A percentile compares a stretch with the other conserved stretches of the same genome.
Conservation (phyloP, 2,797 vertebrate genomes). For the Silurus lanzhouensis region DNA sequence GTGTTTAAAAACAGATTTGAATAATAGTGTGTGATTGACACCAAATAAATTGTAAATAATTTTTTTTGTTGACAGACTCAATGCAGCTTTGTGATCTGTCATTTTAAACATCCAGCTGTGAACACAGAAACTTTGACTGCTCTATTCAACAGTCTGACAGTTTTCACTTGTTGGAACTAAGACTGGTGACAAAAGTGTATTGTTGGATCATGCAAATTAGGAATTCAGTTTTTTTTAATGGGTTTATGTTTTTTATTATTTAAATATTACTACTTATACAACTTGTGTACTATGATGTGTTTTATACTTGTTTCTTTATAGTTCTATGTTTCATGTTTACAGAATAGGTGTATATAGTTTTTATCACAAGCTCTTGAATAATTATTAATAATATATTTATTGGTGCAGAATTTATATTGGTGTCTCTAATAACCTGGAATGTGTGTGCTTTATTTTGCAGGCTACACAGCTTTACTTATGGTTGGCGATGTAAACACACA, state of each 20-base stretch:
- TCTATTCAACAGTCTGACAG: neutral
- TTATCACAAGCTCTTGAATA: neutral
- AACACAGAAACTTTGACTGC: neutral
- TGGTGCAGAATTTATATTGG: neutral
- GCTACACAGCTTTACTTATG: neutral
- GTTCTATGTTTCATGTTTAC: neutral
- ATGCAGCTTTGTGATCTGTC: constrained; percentile 17
- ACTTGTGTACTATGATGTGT: neutral
- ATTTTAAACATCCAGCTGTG: neutral
- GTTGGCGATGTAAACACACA: constrained; percentile 14
- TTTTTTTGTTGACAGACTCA: neutral
- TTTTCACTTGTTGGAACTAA: neutral
- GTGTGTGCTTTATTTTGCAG: neutral
- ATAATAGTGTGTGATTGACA: neutral
- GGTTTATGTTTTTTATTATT: neutral
- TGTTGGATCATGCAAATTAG: neutral
- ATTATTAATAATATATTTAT: neutral
- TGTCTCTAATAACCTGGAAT: neutral
- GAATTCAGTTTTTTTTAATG: neutral
- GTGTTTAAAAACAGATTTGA: neutral
- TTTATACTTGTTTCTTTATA: neutral
- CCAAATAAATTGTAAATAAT: neutral
- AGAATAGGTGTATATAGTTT: neutral
- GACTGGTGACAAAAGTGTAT: neutral
- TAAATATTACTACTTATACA: neutral